These are phyloP conservation scores for Callimorpha dominula DNA, from an alignment of 2,888 invertebrate species.

Conservation along the genomic window DNA sequence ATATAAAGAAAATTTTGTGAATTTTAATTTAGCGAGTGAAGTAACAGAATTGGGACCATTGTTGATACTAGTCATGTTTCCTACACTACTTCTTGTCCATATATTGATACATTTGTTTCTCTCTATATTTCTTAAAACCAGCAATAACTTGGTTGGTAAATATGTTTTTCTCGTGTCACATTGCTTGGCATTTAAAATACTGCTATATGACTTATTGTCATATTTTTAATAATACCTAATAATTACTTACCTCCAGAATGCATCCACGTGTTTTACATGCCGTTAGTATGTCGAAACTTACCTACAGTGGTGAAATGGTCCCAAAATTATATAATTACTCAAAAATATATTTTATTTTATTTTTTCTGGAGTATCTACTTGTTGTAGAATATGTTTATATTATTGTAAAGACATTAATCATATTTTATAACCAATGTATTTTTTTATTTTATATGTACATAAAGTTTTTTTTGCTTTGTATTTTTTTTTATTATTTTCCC, in stretches of 20 bases:
- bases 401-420: not conserved
- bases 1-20: too few species aligned
- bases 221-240: not conserved
- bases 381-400: not conserved
- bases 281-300: not conserved
- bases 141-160: too few species aligned
- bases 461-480: not conserved
- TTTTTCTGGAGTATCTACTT: not conserved
- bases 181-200: too few species aligned
- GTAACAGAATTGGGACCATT: too few species aligned
- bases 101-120: too few species aligned
- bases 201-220: too few species aligned
- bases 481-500: not conserved
- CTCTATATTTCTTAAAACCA: too few species aligned
- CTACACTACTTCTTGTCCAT: too few species aligned
- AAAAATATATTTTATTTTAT: not conserved
- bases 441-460: conserved; percentile 1
- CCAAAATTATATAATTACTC: not conserved
- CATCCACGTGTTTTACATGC: not conserved
- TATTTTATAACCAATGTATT: not conserved
- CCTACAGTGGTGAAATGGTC: not conserved
- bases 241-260: too few species aligned
- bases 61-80: too few species aligned
- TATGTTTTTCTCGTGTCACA: too few species aligned
- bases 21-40: too few species aligned